Percentiles rank a stretch among this genome's conserved stretches.
Evolutionary conservation across 2,113 vertebrate genomes (phyloP).

Genomic region (Marmota flaviventris): DNA sequence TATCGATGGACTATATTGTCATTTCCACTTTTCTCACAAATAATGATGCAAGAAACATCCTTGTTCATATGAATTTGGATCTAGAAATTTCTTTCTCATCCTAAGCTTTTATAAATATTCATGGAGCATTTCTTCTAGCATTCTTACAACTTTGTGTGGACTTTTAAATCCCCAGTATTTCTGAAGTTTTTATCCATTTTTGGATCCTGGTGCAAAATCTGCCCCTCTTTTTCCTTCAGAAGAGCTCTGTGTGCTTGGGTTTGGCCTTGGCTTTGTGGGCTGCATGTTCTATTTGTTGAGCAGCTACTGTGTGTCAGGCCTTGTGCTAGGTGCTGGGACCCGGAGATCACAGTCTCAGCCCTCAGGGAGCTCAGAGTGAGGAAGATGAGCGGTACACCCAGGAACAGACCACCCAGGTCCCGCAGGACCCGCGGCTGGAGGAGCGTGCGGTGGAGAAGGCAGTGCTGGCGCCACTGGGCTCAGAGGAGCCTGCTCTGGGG

Average conservation of each 20-base stretch:
- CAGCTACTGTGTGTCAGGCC: background rate
- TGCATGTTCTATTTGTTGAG: background rate
- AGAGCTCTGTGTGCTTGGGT: background rate
- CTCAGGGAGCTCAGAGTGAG: background rate
- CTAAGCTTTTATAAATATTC: background rate
- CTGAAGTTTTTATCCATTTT: background rate
- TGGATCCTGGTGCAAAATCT: background rate
- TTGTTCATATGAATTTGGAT: background rate
- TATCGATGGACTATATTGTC: background rate
- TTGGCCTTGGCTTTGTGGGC: background rate
- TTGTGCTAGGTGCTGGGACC: background rate
- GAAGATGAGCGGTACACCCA: background rate
- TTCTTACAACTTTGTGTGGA: background rate
- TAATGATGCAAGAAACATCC: background rate
- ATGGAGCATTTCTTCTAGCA: background rate
- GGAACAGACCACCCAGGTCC: background rate
- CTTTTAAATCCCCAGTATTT: background rate
- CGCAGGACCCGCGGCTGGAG: background rate
- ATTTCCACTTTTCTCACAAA: constrained; percentile 12
- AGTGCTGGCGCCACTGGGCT: background rate
- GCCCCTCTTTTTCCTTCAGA: background rate
- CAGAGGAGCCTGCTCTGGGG: background rate
- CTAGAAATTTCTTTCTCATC: background rate
- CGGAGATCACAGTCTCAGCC: background rate
- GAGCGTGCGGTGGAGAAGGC: fast-evolving